Evolutionary conservation across 1,140 invertebrate genomes (phyloP), one percentile per base, ranked within the genome.

Genomic region (Zaprionus tsacasi): DNA sequence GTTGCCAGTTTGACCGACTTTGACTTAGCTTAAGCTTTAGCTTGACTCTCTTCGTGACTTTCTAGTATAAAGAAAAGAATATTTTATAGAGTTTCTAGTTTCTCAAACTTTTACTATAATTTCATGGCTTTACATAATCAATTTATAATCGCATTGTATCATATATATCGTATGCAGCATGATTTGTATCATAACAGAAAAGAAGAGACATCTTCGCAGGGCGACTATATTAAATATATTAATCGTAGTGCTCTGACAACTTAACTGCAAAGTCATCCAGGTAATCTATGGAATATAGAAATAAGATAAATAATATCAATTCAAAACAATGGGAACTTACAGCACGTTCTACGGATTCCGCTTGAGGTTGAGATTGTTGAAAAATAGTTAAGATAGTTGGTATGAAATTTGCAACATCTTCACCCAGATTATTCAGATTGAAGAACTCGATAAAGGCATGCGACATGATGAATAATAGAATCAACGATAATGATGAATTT

Each of bases 1-100:
- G 72, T 75, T 70, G 67, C 72, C 72, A 45, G 10, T 50, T 50
- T 50, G 45, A 50, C 45, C 45, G 45, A 50, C 45, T 50, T 50
- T 25, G 10, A 12, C 45, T 50, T 50, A 6, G 21, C 45, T 50
- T 17, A 11, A 25, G 21, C 17, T 12, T 50, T 25, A 12, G 21
- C 45, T 25, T 50, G 10, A 17, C 17, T 8, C 10, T 50, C 17
- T 50, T 50, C 11, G 21, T 40, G 38, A 40, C 38, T 40, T 40
- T 40, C 11, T 25, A 5, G 11, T 21, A 11, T 25, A 12, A 25
- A 10, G 17, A 10, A 45, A 61, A 21, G 1, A 1, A 10, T 7
- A 35, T n/a, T 45, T 45, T n/a, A n/a, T n/a, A n/a, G n/a, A n/a
- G n/a, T n/a, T 45, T n/a, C 15, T 15, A 3, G 40, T 45, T 45